Evolutionary conservation across 2,888 invertebrate genomes (phyloP).

Genomic region (Mythimna ferrago): DNA sequence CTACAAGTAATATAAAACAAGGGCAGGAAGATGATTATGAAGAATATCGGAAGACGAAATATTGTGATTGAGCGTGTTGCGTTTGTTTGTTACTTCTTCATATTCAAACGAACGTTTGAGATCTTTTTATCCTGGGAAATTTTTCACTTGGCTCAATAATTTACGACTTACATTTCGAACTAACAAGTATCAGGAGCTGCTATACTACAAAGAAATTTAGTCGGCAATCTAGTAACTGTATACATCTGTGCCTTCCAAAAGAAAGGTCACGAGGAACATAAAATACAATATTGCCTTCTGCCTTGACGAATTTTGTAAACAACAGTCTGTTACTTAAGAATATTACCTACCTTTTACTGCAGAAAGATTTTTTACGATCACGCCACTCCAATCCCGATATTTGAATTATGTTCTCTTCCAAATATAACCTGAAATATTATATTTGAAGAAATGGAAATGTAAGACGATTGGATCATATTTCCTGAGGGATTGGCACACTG

Average conservation of each 20-base stretch:
- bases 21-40: too few relatives aligned
- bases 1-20: too few relatives aligned
- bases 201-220: neutral
- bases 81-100: too few relatives aligned
- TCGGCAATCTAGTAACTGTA: neutral
- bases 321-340: neutral
- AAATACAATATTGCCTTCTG: neutral
- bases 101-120: too few relatives aligned
- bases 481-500: constrained; percentile 23
- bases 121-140: too few relatives aligned
- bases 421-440: constrained; percentile 23
- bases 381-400: neutral
- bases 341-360: neutral
- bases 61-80: too few relatives aligned
- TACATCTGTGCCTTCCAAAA: neutral
- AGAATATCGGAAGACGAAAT: too few relatives aligned
- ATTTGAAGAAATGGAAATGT: constrained; percentile 18
- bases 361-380: neutral
- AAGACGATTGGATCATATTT: constrained; percentile 27
- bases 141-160: too few relatives aligned
- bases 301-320: neutral
- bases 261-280: neutral
- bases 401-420: constrained; percentile 15
- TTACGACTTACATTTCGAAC: too few relatives aligned
- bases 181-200: too few relatives aligned